phyloP scores from a whole-genome alignment of 2,113 vertebrate genomes.

The rat (Rattus norvegicus) region DNA sequence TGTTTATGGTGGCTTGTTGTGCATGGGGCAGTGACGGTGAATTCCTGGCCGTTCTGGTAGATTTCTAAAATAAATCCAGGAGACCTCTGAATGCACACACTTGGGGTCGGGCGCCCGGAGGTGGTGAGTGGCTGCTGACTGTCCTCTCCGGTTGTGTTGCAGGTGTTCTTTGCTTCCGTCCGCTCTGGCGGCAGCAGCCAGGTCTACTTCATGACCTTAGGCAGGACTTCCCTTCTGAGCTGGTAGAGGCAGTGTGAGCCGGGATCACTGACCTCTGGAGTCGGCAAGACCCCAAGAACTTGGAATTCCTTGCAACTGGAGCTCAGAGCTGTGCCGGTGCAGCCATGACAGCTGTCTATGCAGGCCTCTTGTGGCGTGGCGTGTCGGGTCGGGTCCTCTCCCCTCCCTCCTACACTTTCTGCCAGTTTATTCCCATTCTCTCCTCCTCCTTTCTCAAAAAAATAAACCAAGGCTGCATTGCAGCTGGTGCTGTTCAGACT shows the following conservation, averaged over 20 bases:
- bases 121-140: not conserved
- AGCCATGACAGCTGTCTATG: slow-evolving; percentile 82
- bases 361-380: slow-evolving; percentile 77
- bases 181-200: slow-evolving; percentile 98
- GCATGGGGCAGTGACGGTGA: too few relatives aligned
- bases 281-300: slow-evolving; percentile 85
- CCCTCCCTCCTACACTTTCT: not conserved
- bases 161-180: slow-evolving; percentile 99
- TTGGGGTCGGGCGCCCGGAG: accelerated
- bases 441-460: slow-evolving; percentile 59
- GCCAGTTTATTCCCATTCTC: slow-evolving; percentile 37
- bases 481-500: slow-evolving; percentile 90
- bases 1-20: not conserved
- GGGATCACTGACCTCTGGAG: slow-evolving; percentile 83
- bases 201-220: slow-evolving; percentile 99
- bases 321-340: slow-evolving; percentile 86
- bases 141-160: not conserved
- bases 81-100: not conserved
- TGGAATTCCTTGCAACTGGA: slow-evolving; percentile 88
- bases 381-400: not conserved
- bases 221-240: slow-evolving; percentile 98
- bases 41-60: not conserved
- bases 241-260: slow-evolving; percentile 90
- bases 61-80: not conserved
- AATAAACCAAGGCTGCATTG: slow-evolving; percentile 86